Percentiles rank a stretch among this genome's conserved stretches.
These are phyloP conservation scores for Chlamydotis undulata DNA, from an alignment of 2,113 vertebrate species.

Conservation along the genomic window DNA sequence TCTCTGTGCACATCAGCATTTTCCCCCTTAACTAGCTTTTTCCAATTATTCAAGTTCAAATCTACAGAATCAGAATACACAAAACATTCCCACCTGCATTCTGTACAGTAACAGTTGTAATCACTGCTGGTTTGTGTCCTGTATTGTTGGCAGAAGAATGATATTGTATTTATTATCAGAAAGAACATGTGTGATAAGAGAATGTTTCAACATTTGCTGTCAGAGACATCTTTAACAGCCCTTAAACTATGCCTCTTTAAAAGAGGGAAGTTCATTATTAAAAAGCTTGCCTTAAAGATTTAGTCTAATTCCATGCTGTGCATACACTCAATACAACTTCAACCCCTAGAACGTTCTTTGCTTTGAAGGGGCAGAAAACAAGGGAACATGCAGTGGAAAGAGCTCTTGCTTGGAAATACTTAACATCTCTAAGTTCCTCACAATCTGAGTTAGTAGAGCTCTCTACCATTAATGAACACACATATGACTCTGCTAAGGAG, in stretches of 20 bases:
- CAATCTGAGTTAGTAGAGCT: neutral
- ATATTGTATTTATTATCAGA: neutral
- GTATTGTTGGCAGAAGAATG: neutral
- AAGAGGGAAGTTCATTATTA: neutral
- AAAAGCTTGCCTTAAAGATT: neutral
- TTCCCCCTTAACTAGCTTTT: neutral
- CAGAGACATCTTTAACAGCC: neutral
- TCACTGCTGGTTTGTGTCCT: neutral
- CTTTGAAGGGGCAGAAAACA: neutral
- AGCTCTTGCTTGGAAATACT: neutral
- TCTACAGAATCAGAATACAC: neutral
- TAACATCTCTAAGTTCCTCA: neutral
- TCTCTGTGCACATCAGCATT: neutral
- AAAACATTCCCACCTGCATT: neutral
- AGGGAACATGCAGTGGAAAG: neutral
- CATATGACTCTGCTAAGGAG: neutral
- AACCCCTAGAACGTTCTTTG: neutral
- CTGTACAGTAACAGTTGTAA: neutral
- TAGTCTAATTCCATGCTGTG: rapidly evolving
- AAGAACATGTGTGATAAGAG: rapidly evolving
- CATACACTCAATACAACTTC: neutral
- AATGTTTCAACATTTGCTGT: neutral
- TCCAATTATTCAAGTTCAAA: neutral
- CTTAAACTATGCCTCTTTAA: neutral
- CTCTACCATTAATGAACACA: rapidly evolving